phyloP scores from a whole-genome alignment of 2,797 vertebrate species.

The Craterocephalus amniculus region DNA sequence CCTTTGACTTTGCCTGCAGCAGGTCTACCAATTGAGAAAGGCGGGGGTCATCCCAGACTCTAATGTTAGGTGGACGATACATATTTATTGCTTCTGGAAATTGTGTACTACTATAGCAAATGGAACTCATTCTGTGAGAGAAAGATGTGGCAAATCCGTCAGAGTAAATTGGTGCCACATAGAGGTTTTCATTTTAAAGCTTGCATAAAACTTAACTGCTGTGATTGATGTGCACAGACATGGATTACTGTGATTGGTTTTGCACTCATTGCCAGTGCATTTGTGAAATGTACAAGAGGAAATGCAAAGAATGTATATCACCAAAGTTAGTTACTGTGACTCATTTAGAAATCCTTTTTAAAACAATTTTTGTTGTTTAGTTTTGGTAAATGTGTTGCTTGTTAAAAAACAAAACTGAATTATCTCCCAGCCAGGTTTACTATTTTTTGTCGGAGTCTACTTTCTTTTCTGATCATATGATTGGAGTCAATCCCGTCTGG shows the following conservation, averaged over 20 bases:
- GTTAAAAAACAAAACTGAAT: not conserved
- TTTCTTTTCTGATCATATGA: not conserved
- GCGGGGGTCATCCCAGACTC: conserved; percentile 9
- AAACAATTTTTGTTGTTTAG: not conserved
- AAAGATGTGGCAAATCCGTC: conserved; percentile 33
- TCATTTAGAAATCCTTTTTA: not conserved
- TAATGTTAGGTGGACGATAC: not conserved
- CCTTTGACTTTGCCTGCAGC: conserved; percentile 63
- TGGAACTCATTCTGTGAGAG: conserved; percentile 26
- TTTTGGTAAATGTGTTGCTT: not conserved
- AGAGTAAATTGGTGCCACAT: conserved; percentile 8
- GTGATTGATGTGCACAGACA: too few relatives aligned
- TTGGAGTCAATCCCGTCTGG: not conserved
- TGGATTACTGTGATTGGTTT: too few relatives aligned
- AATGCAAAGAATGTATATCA: not conserved
- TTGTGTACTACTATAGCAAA: conserved; percentile 21
- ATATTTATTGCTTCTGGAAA: not conserved
- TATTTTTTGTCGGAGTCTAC: not conserved
- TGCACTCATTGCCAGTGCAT: too few relatives aligned
- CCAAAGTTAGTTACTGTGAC: not conserved
- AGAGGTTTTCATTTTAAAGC: conserved; percentile 6
- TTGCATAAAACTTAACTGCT: not conserved
- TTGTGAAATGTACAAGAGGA: not conserved
- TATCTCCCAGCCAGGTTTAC: not conserved
- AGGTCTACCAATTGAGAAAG: conserved; percentile 28